Percentiles rank a stretch among this genome's conserved stretches.
Conservation (phyloP, 2,888 invertebrate genomes). For the Tiliacea aurago region DNA sequence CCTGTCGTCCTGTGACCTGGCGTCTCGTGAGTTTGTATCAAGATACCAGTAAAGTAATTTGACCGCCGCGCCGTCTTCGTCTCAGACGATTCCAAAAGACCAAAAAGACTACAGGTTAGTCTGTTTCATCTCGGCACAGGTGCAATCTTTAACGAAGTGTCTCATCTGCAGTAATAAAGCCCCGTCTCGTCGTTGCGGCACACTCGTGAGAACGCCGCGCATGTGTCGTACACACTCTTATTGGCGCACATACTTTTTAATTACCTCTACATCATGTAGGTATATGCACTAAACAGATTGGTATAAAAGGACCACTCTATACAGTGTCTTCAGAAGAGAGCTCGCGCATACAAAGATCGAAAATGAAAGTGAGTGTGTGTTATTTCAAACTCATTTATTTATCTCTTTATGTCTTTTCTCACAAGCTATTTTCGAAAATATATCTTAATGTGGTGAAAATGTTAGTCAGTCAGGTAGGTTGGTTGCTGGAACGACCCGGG, state of each 20-base stretch:
- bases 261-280: conserved; percentile 75
- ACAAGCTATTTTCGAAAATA: neutral
- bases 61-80: no score
- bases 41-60: no score
- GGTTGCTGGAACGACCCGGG: neutral
- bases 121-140: conserved; percentile 12
- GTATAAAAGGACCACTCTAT: conserved; percentile 23
- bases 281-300: conserved; percentile 12
- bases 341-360: neutral
- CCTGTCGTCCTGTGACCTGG: no score
- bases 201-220: conserved; percentile 83
- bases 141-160: conserved; percentile 7
- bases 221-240: conserved; percentile 85
- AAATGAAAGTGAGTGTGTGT: neutral
- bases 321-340: neutral
- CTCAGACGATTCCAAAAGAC: no score
- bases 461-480: neutral
- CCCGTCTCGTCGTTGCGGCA: conserved; percentile 52
- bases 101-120: no score
- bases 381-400: neutral
- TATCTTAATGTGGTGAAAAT: neutral
- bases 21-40: no score
- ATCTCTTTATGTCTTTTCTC: neutral
- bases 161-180: conserved; percentile 26
- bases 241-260: conserved; percentile 85